Percentiles rank a stretch among this genome's conserved stretches.
phyloP scores from a whole-genome alignment of 2,113 vertebrate species.

The Notiomystis cincta region DNA sequence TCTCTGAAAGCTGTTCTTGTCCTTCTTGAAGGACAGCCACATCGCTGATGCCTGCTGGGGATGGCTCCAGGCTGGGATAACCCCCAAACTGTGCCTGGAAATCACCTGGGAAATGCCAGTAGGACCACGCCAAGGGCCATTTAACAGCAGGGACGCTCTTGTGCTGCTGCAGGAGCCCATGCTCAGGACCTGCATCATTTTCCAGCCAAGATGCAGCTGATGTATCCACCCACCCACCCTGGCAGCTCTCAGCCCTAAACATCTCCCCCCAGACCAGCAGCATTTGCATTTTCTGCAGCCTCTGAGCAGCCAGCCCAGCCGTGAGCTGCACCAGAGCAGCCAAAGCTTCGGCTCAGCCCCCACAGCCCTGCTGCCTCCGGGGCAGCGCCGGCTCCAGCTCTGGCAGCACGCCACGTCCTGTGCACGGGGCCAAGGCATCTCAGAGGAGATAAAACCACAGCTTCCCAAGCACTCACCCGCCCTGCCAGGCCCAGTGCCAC shows the following conservation, averaged over 20 bases:
- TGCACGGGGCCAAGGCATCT: not conserved
- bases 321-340: not conserved
- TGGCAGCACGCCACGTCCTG: not conserved
- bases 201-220: not conserved
- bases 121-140: too few species aligned
- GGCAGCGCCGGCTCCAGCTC: not conserved
- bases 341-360: not conserved
- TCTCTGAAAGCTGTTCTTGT: not conserved
- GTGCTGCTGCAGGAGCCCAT: fast-evolving
- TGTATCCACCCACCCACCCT: not conserved
- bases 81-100: not conserved
- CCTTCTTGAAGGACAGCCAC: not conserved
- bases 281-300: not conserved
- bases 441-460: not conserved
- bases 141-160: not conserved
- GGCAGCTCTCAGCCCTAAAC: not conserved
- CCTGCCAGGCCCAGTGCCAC: not conserved
- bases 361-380: not conserved
- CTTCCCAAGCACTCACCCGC: not conserved
- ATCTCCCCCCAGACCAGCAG: not conserved
- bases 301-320: not conserved
- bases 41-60: fast-evolving
- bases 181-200: not conserved
- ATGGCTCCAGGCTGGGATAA: not conserved
- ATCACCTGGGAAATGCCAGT: not conserved